Evolutionary conservation across 2,113 vertebrate genomes (phyloP).

Genomic region (Sorex fumeus): DNA sequence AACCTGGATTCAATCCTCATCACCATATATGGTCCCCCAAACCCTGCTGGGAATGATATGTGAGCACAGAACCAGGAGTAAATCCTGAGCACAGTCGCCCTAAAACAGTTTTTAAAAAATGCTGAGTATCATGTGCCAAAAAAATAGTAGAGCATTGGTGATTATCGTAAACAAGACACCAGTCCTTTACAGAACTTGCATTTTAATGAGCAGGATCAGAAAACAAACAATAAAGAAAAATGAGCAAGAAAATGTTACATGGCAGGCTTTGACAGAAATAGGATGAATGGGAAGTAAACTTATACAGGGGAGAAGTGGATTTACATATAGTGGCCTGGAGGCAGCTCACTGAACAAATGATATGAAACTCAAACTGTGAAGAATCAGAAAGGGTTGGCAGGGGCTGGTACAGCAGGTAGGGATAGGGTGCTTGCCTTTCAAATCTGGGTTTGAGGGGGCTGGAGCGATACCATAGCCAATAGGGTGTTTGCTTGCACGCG

Average conservation of each 20-base stretch:
- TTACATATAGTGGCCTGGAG: background rate
- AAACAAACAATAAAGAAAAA: constrained; percentile 9
- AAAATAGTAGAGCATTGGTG: background rate
- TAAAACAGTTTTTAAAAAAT: background rate
- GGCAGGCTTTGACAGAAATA: background rate
- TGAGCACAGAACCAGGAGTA: no score
- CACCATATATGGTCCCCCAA: no score
- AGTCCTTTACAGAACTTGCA: background rate
- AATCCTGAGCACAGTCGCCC: no score
- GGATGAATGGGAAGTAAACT: background rate
- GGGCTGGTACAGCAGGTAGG: no score
- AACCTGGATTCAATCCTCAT: no score
- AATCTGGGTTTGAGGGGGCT: no score
- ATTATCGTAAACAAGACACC: background rate
- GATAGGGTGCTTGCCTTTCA: no score
- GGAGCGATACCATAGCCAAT: no score
- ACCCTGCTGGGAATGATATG: no score
- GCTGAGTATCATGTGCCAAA: background rate
- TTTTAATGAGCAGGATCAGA: background rate
- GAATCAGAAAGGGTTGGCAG: background rate
- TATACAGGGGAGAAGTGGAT: background rate
- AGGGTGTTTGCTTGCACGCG: no score
- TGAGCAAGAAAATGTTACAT: background rate
- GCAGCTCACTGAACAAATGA: background rate
- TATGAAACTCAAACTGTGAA: background rate